Evolutionary conservation across 1,140 invertebrate species (phyloP).

Genomic region (Drosophila jambulina): DNA sequence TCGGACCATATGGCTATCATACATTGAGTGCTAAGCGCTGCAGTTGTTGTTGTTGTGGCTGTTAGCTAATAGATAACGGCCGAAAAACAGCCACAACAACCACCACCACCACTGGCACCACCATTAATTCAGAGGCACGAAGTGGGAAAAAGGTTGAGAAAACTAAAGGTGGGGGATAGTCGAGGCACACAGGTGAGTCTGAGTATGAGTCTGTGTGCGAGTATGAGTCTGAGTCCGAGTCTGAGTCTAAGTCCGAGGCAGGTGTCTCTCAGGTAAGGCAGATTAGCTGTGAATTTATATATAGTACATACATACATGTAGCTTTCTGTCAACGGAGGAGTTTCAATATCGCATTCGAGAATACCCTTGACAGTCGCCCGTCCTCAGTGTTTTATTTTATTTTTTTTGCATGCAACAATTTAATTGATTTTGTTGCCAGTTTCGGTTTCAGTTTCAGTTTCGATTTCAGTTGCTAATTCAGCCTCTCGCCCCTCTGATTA

Average conservation of each 20-base stretch:
- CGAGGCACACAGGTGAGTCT: constrained; percentile 24
- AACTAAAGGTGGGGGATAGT: constrained; percentile 14
- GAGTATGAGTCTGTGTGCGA: not conserved
- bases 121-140: constrained; percentile 46
- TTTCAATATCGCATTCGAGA: not conserved
- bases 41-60: constrained; percentile 14
- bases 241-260: constrained; percentile 16
- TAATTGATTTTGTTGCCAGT: constrained; percentile 70
- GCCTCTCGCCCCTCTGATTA: constrained; percentile 42
- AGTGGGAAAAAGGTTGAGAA: constrained; percentile 39
- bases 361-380: constrained; percentile 48
- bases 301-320: constrained; percentile 5
- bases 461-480: constrained; percentile 11
- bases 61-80: constrained; percentile 53
- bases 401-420: constrained; percentile 55
- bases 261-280: constrained; percentile 21
- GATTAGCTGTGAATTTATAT: constrained; percentile 31
- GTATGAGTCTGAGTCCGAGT: not conserved
- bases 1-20: constrained; percentile 22
- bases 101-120: constrained; percentile 29
- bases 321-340: constrained; percentile 24
- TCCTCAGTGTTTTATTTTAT: not conserved
- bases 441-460: constrained; percentile 2
- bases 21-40: constrained; percentile 31
- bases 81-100: constrained; percentile 32